These are phyloP conservation scores for Epicauta chinensis DNA, from an alignment of 1,140 invertebrate species.

Conservation along the genomic window DNA sequence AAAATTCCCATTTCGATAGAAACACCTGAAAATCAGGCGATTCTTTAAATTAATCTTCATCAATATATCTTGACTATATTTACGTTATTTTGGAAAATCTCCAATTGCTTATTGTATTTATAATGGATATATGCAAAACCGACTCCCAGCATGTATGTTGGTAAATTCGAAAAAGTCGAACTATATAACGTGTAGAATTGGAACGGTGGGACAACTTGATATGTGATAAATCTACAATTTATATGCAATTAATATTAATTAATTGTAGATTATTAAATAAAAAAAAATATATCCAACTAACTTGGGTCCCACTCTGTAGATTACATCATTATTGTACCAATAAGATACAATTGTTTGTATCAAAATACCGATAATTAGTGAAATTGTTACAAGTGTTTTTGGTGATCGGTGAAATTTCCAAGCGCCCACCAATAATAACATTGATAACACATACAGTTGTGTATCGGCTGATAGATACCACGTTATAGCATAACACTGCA, in stretches of 20 bases:
- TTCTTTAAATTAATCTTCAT: too few species aligned
- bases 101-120: conserved; percentile 5
- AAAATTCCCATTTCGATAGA: conserved; percentile 2
- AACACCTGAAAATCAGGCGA: too few species aligned
- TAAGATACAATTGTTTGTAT: conserved; percentile 17
- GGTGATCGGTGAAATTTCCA: conserved; percentile 18
- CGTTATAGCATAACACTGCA: conserved; percentile 25
- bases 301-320: conserved; percentile 23
- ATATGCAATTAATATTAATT: too few species aligned
- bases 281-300: conserved; percentile 15
- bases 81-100: conserved; percentile 17
- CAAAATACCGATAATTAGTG: conserved; percentile 14
- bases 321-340: conserved; percentile 20
- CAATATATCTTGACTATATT: too few species aligned
- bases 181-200: conserved; percentile 23
- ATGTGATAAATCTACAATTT: too few species aligned
- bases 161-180: conserved; percentile 24
- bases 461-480: conserved; percentile 31
- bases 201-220: conserved; percentile 18
- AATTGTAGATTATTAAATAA: too few species aligned
- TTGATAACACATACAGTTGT: conserved; percentile 25
- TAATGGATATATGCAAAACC: conserved; percentile 24
- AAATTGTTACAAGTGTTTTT: conserved; percentile 3
- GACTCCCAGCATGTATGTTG: conserved; percentile 26
- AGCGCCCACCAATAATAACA: conserved; percentile 19